Evolutionary conservation across 2,797 vertebrate genomes (phyloP).

Genomic region (Sus cebifrons): DNA sequence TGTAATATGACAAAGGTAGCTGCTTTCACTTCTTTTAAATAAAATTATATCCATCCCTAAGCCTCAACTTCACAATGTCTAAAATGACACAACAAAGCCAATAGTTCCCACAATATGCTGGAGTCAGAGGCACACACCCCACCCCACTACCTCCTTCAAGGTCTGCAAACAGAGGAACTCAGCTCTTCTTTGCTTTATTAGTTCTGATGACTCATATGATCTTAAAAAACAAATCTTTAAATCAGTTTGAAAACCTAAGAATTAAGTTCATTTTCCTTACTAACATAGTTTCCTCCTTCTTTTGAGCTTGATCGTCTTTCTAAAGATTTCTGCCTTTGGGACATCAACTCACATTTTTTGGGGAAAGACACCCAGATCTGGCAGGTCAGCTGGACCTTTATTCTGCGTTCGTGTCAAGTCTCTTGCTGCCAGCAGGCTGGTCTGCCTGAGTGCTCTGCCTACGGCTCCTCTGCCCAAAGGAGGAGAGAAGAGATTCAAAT

Average conservation of each 20-base stretch:
- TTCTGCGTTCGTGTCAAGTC: fast-evolving
- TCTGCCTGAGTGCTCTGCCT: no score
- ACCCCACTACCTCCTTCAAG: background rate
- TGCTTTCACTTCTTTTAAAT: background rate
- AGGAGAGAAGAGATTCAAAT: background rate
- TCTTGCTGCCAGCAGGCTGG: background rate
- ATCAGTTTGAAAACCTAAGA: background rate
- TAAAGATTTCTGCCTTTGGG: background rate
- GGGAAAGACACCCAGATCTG: background rate
- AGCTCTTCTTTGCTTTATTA: background rate
- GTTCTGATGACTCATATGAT: background rate
- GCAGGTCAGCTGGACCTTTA: background rate
- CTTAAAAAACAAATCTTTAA: background rate
- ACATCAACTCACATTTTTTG: background rate
- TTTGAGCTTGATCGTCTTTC: background rate
- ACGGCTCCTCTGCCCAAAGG: fast-evolving
- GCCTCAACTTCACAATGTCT: background rate
- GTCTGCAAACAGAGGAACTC: background rate
- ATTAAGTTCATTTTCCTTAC: background rate
- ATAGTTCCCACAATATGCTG: background rate
- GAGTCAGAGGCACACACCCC: background rate
- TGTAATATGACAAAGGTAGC: background rate
- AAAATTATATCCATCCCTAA: conserved; percentile 10
- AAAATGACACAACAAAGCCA: background rate
- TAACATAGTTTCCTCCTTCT: background rate